phyloP scores from a whole-genome alignment of 1,140 invertebrate species.

The Trachelipus rathkii region DNA sequence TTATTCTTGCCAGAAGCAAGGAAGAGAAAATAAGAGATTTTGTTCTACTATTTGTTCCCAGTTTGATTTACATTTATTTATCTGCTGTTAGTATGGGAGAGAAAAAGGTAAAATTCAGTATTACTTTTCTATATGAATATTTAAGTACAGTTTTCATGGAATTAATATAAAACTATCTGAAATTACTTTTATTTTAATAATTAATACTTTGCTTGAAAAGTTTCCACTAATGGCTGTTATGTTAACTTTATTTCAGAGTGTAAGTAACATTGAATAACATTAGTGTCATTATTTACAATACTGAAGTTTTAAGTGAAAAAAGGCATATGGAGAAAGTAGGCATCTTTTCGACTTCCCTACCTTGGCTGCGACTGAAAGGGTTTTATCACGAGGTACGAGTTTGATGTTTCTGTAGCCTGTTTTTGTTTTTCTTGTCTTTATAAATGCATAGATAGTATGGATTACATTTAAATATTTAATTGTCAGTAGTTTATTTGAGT shows the following conservation, averaged over 20 bases:
- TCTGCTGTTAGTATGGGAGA: conserved; percentile 41
- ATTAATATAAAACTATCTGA: not conserved
- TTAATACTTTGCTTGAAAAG: not conserved
- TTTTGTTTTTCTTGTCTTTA: no score
- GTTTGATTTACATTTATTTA: conserved; percentile 41
- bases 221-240: not conserved
- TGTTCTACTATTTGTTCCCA: conserved; percentile 40
- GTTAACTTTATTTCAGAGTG: conserved; percentile 54
- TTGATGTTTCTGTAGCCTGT: no score
- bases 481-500: no score
- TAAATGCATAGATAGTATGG: no score
- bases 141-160: no score
- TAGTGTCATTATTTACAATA: conserved; percentile 84
- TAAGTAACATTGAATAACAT: conserved; percentile 72
- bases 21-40: conserved; percentile 38
- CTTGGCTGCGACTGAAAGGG: conserved; percentile 77
- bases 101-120: conserved; percentile 31
- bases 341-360: conserved; percentile 82
- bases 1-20: conserved; percentile 37
- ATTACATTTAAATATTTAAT: no score
- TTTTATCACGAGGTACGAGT: conserved; percentile 79
- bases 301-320: conserved; percentile 70
- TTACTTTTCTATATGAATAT: no score
- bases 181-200: conserved; percentile 3
- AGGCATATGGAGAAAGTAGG: conserved; percentile 72